Conservation (phyloP, 1,140 invertebrate species). For the Zaprionus capensis region DNA sequence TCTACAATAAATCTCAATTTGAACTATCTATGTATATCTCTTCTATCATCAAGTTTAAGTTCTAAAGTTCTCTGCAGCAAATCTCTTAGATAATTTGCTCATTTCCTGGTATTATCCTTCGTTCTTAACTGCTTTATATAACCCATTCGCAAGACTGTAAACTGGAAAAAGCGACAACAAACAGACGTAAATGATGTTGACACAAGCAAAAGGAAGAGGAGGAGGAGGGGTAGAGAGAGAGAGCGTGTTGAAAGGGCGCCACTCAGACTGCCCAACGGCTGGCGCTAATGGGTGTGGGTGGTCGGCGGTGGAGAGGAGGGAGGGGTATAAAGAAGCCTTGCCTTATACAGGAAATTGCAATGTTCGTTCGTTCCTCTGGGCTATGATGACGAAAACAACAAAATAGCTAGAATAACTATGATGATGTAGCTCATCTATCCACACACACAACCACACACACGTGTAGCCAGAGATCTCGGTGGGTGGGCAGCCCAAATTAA, state of each 20-base stretch:
- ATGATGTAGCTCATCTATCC: slow-evolving; percentile 32
- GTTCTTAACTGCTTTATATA: slow-evolving; percentile 4
- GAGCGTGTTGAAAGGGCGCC: slow-evolving; percentile 31
- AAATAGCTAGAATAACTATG: slow-evolving; percentile 44
- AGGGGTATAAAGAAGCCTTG: not conserved
- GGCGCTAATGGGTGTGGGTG: slow-evolving; percentile 49
- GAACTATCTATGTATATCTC: not conserved
- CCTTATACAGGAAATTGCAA: slow-evolving; percentile 45
- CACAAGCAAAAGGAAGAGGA: slow-evolving; percentile 19
- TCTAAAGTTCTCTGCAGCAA: not conserved
- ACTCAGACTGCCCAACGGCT: slow-evolving; percentile 80
- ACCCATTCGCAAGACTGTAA: slow-evolving; percentile 32
- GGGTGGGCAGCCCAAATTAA: slow-evolving; percentile 68
- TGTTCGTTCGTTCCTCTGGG: not conserved
- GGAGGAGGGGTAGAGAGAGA: not conserved
- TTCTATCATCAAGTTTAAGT: too few relatives aligned
- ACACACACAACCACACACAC: slow-evolving; percentile 8
- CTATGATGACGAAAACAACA: slow-evolving; percentile 44
- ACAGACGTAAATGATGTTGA: slow-evolving; percentile 58
- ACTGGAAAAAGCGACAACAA: slow-evolving; percentile 30
- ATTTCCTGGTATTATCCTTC: not conserved
- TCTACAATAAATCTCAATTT: not conserved
- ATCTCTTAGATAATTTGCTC: not conserved
- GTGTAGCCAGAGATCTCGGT: slow-evolving; percentile 17
- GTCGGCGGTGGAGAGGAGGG: not conserved